A percentile compares a stretch with the other conserved stretches of the same genome.
Evolutionary conservation across 2,113 vertebrate species (phyloP).

Genomic region (Panthera tigris): DNA sequence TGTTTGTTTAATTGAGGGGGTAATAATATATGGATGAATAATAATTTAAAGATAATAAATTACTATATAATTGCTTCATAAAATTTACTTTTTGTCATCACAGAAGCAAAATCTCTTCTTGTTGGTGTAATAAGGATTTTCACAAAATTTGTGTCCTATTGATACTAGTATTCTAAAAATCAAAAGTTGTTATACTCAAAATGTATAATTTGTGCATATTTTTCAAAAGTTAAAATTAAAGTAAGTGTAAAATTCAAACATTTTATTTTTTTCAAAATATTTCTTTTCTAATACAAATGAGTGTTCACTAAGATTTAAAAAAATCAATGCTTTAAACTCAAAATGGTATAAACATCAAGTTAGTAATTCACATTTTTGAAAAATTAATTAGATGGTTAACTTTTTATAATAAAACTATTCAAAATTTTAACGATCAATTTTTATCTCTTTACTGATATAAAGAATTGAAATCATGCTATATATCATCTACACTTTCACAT

Average conservation of each 20-base stretch:
- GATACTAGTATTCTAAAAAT: background rate
- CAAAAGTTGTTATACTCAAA: background rate
- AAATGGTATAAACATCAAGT: background rate
- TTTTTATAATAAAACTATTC: background rate
- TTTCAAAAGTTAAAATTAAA: background rate
- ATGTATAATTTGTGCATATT: background rate
- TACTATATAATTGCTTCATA: background rate
- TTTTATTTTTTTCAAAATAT: background rate
- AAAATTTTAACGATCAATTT: background rate
- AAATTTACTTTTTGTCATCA: background rate
- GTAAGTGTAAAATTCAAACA: background rate
- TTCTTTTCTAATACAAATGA: background rate
- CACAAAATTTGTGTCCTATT: background rate
- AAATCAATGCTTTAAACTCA: background rate
- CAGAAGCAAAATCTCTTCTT: background rate
- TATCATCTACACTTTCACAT: background rate
- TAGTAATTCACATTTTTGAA: background rate
- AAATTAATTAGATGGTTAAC: background rate
- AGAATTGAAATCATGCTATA: background rate
- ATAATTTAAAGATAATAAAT: constrained; percentile 11
- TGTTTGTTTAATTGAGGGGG: background rate
- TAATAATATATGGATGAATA: background rate
- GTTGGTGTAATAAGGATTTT: background rate
- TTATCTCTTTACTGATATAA: background rate
- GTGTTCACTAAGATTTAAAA: background rate